phyloP scores from a whole-genome alignment of 2,113 vertebrate genomes.

The Chrysochloris asiatica region DNA sequence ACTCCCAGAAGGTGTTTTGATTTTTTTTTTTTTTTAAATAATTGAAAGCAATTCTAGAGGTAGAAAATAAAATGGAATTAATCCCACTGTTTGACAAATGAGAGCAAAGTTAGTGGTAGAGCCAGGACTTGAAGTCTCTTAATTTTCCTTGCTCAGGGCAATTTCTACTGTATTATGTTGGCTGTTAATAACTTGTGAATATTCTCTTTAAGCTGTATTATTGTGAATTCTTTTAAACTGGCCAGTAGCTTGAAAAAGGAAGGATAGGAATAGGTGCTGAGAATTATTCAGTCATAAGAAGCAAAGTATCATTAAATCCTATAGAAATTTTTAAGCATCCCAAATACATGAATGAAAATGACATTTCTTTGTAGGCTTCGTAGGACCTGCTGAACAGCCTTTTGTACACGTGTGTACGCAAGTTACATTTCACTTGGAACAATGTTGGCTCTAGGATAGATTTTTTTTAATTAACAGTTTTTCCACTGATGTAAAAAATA shows the following conservation, averaged over 20 bases:
- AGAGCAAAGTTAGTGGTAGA: constrained; percentile 49
- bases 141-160: constrained; percentile 69
- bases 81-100: constrained; percentile 39
- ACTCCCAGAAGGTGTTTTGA: constrained; percentile 54
- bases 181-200: constrained; percentile 32
- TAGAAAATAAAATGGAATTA: constrained; percentile 50
- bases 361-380: constrained; percentile 43
- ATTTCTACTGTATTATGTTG: constrained; percentile 51
- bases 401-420: background rate
- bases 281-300: constrained; percentile 39
- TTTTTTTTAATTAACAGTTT: constrained; percentile 38
- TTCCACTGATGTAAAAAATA: constrained; percentile 14
- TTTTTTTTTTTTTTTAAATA: constrained; percentile 45
- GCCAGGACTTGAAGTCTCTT: constrained; percentile 35
- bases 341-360: constrained; percentile 47
- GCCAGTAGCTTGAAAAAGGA: constrained; percentile 1
- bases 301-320: constrained; percentile 44
- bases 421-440: constrained; percentile 25
- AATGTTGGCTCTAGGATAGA: constrained; percentile 6
- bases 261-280: constrained; percentile 42
- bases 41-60: constrained; percentile 54
- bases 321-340: constrained; percentile 50
- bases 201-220: constrained; percentile 58
- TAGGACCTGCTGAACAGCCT: background rate
- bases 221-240: constrained; percentile 42